Evolutionary conservation across 1,140 invertebrate species (phyloP), one percentile per base, ranked within the genome.

Genomic region (Plectus sambesii): DNA sequence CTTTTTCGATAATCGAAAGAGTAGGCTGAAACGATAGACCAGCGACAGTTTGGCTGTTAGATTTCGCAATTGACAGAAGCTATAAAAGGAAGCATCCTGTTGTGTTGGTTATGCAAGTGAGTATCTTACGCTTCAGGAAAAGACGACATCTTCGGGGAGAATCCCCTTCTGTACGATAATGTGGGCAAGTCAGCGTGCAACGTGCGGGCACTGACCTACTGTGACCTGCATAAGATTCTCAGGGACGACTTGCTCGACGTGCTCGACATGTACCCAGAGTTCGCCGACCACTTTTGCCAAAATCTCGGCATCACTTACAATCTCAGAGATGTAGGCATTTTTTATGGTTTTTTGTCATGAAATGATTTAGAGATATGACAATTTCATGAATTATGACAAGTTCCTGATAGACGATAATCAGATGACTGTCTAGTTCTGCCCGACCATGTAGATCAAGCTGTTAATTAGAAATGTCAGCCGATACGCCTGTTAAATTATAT

Each of bases 61-160:
- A 44, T 3, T 12, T 38, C 6, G 25, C 39, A 26, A 19, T 22
- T 53, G 5, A 12, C 15, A 25, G 1, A n/a, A n/a, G n/a, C n/a
- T n/a, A n/a, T n/a, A n/a, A n/a, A n/a, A n/a, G n/a, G n/a, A n/a
- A n/a, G n/a, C n/a, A n/a, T n/a, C n/a, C n/a, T n/a, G n/a, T n/a
- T n/a, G n/a, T n/a, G n/a, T n/a, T n/a, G n/a, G n/a, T n/a, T n/a
- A n/a, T n/a, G n/a, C n/a, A n/a, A n/a, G n/a, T n/a, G n/a, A n/a
- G n/a, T n/a, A n/a, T n/a, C n/a, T n/a, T n/a, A 53, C 4, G 70
- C 23, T 56, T 4, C 70, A 87, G 85, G 86, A 37, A 96, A 96
- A 74, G 88, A 90, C 66, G 92, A 98, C 71, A 89, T 96, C 63
- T 97, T 97, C 71, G 92, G 92, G 5, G 92, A 97, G 70, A 96